Base-by-base conservation (phyloP, 2,888 invertebrate genomes). In the Trilocha varians region DNA sequence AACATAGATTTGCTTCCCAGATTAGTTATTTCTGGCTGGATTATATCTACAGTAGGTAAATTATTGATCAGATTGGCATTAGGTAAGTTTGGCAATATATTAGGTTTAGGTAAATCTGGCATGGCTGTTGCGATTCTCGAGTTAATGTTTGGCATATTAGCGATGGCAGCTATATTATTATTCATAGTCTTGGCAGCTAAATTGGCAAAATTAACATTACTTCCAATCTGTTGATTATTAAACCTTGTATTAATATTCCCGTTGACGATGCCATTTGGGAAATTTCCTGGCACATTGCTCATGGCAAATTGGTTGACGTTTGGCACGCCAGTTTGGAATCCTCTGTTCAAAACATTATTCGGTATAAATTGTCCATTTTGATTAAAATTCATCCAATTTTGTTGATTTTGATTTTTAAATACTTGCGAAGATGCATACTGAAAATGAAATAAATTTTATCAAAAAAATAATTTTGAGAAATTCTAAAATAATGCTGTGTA, bases 361-460 rank as follows among this genome's bases (percentile, higher is more conserved):
- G 34, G 11, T 5, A 16, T 17, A 5, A 42, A 11, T 16, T 39
- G 44, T 15, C 40, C 17, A 44, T 47, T 49, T 38, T 40, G 44
- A 16, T 43, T 39, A 15, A 43, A 33, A 16, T 34, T 37, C 8
- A 16, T 25, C 14, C 16, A 54, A 40, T 56, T 53, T 14, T 36
- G 34, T 14, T 42, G 46, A n/a, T 39, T 40, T 34, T 32, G 18
- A 34, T 47, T 41, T 39, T 55, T 39, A 13, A 42, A 18, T 4
- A 53, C 43, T 55, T 69, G 70, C 5, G 64, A 48, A 18, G 60
- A 43, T 11, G 53, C 34, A 5, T 57, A 41, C 70, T 70, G 64
- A 43, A 11, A 42, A 43, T 39, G 15, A 34, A 5, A 36, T 15
- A 34, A 5, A 34, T 34, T 14, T n/a, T n/a, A n/a, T n/a, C n/a